phyloP scores from a whole-genome alignment of 2,113 vertebrate genomes.

The Muntiacus muntjak region DNA sequence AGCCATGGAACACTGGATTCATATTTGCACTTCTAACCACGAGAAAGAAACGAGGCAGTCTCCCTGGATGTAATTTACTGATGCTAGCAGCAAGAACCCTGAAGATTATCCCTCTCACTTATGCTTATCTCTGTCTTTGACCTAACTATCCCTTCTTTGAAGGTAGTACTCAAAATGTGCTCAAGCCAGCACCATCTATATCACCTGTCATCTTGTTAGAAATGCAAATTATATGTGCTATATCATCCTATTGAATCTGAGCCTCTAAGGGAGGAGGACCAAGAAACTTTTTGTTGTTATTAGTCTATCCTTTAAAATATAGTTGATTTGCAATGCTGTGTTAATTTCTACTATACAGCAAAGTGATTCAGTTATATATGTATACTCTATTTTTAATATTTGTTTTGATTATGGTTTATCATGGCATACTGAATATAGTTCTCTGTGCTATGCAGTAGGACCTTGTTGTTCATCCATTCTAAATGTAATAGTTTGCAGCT shows the following conservation, averaged over 20 bases:
- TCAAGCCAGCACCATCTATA: not conserved
- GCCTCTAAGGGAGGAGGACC: not conserved
- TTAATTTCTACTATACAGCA: not conserved
- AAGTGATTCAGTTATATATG: not conserved
- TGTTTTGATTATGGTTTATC: not conserved
- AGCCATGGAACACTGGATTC: not conserved
- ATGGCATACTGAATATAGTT: not conserved
- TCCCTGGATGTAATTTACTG: not conserved
- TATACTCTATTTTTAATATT: not conserved
- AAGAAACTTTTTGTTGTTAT: not conserved
- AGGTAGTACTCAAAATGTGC: not conserved
- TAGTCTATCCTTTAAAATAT: not conserved
- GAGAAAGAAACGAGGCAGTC: not conserved
- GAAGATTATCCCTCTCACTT: not conserved
- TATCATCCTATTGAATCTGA: not conserved
- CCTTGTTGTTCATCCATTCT: not conserved
- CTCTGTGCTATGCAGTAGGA: not conserved
- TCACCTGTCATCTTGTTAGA: not conserved
- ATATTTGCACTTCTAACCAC: not conserved
- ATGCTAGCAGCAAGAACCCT: not conserved
- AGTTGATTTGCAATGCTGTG: not conserved
- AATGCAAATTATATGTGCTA: not conserved
- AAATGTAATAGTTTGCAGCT: not conserved
- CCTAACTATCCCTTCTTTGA: not conserved
- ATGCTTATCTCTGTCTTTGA: not conserved